Evolutionary conservation across 2,888 invertebrate genomes (phyloP).

Genomic region (Ectobius pallidus): DNA sequence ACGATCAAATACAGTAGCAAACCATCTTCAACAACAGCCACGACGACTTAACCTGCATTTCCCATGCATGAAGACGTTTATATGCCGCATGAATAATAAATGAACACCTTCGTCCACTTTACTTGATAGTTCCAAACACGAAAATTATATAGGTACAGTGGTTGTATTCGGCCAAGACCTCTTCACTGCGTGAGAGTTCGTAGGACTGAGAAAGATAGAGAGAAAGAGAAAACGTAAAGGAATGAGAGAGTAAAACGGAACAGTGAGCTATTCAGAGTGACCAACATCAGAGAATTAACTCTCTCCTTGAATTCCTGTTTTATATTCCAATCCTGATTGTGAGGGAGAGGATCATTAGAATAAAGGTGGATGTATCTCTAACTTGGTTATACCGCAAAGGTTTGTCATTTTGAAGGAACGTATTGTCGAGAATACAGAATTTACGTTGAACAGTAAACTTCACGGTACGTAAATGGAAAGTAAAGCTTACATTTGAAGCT

Average conservation of each 20-base stretch:
- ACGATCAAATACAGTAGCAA: neutral
- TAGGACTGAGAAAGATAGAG: neutral
- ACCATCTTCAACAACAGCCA: neutral
- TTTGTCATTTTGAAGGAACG: too few species aligned
- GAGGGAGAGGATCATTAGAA: neutral
- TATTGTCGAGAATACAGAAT: too few species aligned
- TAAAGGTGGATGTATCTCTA: neutral
- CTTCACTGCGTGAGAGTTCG: neutral
- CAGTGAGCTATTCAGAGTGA: too few species aligned
- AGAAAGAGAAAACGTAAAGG: too few species aligned
- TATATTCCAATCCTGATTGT: neutral
- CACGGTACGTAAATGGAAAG: too few species aligned
- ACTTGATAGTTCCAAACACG: constrained; percentile 17
- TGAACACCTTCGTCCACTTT: constrained; percentile 12
- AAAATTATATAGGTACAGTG: constrained; percentile 1
- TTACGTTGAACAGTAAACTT: too few species aligned
- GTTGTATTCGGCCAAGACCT: neutral
- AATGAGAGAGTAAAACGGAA: too few species aligned
- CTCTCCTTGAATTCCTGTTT: neutral
- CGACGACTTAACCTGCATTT: constrained; percentile 21
- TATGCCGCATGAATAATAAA: constrained; percentile 33
- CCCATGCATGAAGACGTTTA: constrained; percentile 35
- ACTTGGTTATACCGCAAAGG: neutral
- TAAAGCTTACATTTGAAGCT: too few species aligned
- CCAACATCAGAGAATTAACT: too few species aligned